Evolutionary conservation across 2,797 vertebrate species (phyloP).

Genomic region (Perodicticus potto): DNA sequence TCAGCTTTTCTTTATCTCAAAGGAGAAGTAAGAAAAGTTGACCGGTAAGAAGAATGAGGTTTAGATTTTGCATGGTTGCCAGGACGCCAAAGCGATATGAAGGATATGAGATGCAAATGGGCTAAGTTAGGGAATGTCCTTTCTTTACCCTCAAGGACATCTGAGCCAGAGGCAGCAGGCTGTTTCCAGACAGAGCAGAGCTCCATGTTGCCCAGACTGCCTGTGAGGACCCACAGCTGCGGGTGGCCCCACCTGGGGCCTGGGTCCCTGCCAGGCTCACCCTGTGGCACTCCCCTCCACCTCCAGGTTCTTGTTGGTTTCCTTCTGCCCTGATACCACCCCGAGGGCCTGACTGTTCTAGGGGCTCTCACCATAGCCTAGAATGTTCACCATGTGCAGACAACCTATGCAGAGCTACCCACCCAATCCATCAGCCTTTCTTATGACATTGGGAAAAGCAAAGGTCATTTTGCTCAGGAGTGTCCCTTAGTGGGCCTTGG

Average conservation of each 20-base stretch:
- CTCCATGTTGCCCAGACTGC: neutral
- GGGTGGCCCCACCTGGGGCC: neutral
- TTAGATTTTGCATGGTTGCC: neutral
- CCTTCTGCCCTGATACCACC: neutral
- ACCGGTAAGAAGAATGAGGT: neutral
- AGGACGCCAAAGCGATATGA: neutral
- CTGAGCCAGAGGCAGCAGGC: neutral
- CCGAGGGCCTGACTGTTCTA: neutral
- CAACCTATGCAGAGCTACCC: neutral
- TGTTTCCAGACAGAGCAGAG: neutral
- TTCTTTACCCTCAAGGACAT: neutral
- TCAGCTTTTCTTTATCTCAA: neutral
- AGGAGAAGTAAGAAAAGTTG: slow-evolving; percentile 12
- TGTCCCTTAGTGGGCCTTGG: neutral
- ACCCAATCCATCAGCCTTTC: neutral
- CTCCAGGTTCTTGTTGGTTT: neutral
- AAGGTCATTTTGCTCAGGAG: neutral
- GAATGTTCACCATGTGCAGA: neutral
- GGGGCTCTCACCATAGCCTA: neutral
- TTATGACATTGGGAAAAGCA: neutral
- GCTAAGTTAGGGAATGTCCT: neutral
- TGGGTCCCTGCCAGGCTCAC: neutral
- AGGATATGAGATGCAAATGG: neutral
- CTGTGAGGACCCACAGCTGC: neutral
- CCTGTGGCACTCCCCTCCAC: neutral